A percentile compares a stretch with the other conserved stretches of the same genome.
Evolutionary conservation across 2,797 vertebrate genomes (phyloP).

Genomic region (Clamator glandarius): DNA sequence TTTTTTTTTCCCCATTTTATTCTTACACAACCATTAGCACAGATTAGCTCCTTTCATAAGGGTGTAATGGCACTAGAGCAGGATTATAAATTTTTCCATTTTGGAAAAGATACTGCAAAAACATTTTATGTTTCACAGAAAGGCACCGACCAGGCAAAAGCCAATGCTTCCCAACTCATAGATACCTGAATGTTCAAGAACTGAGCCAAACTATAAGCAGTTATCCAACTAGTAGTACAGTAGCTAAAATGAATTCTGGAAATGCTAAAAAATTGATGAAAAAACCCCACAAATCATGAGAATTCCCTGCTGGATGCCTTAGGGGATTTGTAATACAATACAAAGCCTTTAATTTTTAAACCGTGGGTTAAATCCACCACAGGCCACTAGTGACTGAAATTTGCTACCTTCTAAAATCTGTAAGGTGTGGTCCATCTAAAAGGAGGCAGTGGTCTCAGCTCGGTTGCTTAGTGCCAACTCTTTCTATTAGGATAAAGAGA

Average conservation of each 20-base stretch:
- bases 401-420: background rate
- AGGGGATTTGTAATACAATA: background rate
- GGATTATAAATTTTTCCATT: constrained; percentile 16
- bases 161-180: background rate
- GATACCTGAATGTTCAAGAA: constrained; percentile 8
- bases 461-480: background rate
- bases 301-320: background rate
- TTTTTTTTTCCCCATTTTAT: background rate
- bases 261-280: background rate
- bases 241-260: background rate
- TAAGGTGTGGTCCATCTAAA: background rate
- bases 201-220: background rate
- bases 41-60: constrained; percentile 40
- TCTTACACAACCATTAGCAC: constrained; percentile 44
- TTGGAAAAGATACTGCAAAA: constrained; percentile 49
- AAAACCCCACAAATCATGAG: background rate
- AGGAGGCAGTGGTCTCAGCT: background rate
- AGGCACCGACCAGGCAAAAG: background rate
- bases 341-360: background rate
- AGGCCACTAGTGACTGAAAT: background rate
- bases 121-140: constrained; percentile 2
- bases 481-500: background rate
- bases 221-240: background rate
- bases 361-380: background rate
- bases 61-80: background rate